Base-by-base conservation (phyloP, 2,888 invertebrate genomes). In the Acheta domesticus region DNA sequence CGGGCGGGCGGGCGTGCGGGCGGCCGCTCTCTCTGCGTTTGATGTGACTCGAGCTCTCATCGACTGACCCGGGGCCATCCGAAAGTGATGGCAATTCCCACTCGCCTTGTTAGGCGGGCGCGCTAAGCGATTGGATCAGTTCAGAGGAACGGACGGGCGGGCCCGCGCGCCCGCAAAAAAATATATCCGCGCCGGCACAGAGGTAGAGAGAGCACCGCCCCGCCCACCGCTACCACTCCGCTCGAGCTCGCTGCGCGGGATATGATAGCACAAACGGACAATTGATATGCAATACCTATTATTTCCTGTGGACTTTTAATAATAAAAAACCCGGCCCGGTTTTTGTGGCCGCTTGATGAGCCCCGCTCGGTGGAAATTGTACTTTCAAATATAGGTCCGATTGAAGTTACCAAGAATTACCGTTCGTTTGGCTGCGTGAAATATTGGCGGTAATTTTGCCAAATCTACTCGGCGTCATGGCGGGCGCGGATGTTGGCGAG, bases 61-160 rank as follows among this genome's bases (percentile, higher is more conserved):
- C 62, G 62, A 62, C 62, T 62, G 62, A 62, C 62, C 62, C 62
- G 62, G 12, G 62, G 62, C 62, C n/a, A 14, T 62, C 62, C n/a
- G 62, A 62, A 62, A 62, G 62, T 62, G 62, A 62, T 62, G 62
- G 62, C 62, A 62, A 62, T 62, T 62, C 62, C 62, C 62, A n/a
- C n/a, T 14, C 62, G 62, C 62, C 62, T 62, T 62, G 62, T 62
- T 62, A 62, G 62, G 62, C 8, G 62, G 62, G 62, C 62, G 14
- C 62, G 62, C 62, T 62, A 62, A 62, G 62, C 62, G 62, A 62
- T 62, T 62, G 62, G 62, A 62, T 62, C 62, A 62, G 62, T 62
- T 62, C 62, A 62, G 62, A 62, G 62, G n/a, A 62, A 62, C 36
- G 4, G 23, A 4, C 23, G 36, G 36, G 36, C 36, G 3, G 4